Evolutionary conservation across 2,888 invertebrate species (phyloP).

Genomic region (Corbicula japonica): DNA sequence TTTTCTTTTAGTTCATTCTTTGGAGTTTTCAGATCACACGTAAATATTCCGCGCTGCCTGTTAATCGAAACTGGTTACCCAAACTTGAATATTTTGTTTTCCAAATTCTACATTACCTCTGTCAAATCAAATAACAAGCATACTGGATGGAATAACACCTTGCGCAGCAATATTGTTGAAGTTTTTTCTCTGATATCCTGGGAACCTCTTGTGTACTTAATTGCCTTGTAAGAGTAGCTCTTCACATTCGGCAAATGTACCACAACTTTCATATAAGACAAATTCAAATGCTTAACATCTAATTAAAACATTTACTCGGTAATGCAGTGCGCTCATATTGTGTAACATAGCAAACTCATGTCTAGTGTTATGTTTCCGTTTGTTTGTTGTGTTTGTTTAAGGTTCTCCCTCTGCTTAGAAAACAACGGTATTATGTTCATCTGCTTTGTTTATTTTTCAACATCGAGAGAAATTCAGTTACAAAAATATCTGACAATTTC

Average conservation of each 20-base stretch:
- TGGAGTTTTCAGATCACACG: too few species aligned
- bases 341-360: conserved; percentile 37
- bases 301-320: conserved; percentile 38
- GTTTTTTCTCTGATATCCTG: conserved; percentile 23
- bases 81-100: conserved; percentile 12
- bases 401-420: conserved; percentile 33
- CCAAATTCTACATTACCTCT: conserved; percentile 2
- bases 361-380: conserved; percentile 23
- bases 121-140: conserved; percentile 8
- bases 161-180: conserved; percentile 36
- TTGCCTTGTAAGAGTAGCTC: conserved; percentile 40
- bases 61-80: too few species aligned
- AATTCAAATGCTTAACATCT: conserved; percentile 34
- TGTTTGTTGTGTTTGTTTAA: conserved; percentile 50
- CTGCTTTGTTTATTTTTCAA: conserved; percentile 47
- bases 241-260: conserved; percentile 33
- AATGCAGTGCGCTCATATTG: conserved; percentile 32
- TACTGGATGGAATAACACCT: conserved; percentile 20
- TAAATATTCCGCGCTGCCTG: too few species aligned
- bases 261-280: conserved; percentile 21
- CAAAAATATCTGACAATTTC: conserved; percentile 19
- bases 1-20: too few species aligned
- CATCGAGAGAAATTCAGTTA: conserved; percentile 29
- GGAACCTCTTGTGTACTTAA: conserved; percentile 33
- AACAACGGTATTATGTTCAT: conserved; percentile 54